phyloP scores from a whole-genome alignment of 2,888 invertebrate genomes.

The Lycocerus yunnanus region DNA sequence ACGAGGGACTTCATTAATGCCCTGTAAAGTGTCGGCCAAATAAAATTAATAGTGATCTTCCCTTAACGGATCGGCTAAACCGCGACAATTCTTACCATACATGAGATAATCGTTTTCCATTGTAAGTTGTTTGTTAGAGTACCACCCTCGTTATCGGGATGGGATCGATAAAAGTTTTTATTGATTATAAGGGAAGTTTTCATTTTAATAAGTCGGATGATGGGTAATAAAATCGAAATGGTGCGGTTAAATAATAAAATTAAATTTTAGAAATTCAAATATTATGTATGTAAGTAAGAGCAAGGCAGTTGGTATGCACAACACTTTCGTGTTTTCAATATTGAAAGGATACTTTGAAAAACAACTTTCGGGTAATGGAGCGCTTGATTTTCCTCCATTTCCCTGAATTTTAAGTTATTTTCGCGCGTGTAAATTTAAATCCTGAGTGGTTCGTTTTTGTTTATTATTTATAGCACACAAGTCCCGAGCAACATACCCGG shows the following conservation, averaged over 20 bases:
- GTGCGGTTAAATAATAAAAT: neutral
- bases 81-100: conserved; percentile 22
- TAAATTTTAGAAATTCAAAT: neutral
- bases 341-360: neutral
- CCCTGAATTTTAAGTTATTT: neutral
- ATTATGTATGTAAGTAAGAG: too few species aligned
- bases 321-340: neutral
- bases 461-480: neutral
- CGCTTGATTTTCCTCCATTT: neutral
- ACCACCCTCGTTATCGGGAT: neutral
- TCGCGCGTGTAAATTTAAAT: neutral
- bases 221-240: neutral
- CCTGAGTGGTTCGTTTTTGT: neutral
- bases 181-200: neutral
- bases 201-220: neutral
- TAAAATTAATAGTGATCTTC: conserved; percentile 57
- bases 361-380: neutral
- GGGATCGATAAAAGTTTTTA: neutral
- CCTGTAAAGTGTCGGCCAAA: conserved; percentile 57
- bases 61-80: conserved; percentile 36
- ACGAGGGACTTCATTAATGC: conserved; percentile 59
- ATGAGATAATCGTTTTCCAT: conserved; percentile 30
- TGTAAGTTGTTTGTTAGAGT: conserved; percentile 23
- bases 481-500: neutral
- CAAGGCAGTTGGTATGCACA: neutral